Base-by-base conservation (phyloP, 37 sponge, comb jelly and placozoan species). In the Hexactinellida sp. region DNA sequence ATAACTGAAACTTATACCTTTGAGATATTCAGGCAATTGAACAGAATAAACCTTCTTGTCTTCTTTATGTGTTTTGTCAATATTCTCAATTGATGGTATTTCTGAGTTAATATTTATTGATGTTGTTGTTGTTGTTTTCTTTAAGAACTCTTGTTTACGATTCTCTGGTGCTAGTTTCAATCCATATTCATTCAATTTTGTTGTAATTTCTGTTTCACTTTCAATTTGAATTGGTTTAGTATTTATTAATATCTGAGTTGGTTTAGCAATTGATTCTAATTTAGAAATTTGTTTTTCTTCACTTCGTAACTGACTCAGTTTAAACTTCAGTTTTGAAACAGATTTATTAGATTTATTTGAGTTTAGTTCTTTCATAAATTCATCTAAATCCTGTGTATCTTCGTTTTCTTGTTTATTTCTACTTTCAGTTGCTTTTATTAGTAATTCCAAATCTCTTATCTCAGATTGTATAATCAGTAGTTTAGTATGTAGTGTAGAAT, bases 361-460 rank as follows among this genome's bases (percentile, higher is more conserved):
- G 34, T 63, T 63, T 63, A 63, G 13, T 63, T 63, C 76, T 63
- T 25, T 63, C 76, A 63, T 63, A 63, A 63, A 63, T 23, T 63
- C 28, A 32, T 63, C 76, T 63, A 63, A 63, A 63, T 63, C 76
- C 13, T n/a, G 28, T 21, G 3, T 63, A 21, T 10, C 21, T 23
- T 28, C 34, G 34, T 23, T 23, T 63, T 63, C 13, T 63, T 63
- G 21, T 10, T 23, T 63, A 63, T 10, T 63, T 63, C 13, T 63
- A 25, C 19, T 28, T 63, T 63, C 76, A 63, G 30, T 63, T 23
- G 3, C 16, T 47, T 47, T 9, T 47, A 47, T 47, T 19, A 47
- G 76, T 32, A 10, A n/a, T 63, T 63, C 76, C 76, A 63, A 32
- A 3, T 63, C 30, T 32, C 3, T 25, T 63, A 63, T 63, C 30